phyloP scores from a whole-genome alignment of 1,140 invertebrate genomes.

The Leguminivora glycinivorella region DNA sequence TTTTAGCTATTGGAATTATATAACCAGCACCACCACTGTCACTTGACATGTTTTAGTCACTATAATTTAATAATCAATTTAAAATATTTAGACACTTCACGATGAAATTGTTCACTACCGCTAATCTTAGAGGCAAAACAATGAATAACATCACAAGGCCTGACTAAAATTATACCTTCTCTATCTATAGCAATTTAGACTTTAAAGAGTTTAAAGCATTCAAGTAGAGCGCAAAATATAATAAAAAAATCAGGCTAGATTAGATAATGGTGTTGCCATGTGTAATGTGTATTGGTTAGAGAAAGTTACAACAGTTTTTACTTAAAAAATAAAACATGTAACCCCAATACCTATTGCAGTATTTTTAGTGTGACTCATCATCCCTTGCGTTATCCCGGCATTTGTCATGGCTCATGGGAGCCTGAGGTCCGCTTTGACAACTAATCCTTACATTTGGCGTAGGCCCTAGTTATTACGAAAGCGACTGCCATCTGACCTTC shows the following conservation, averaged over 20 bases:
- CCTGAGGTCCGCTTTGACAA: too few species aligned
- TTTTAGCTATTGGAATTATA: constrained; percentile 48
- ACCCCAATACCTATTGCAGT: too few species aligned
- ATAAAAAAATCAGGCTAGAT: not conserved
- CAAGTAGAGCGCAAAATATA: not conserved
- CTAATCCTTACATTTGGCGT: too few species aligned
- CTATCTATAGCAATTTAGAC: constrained; percentile 1
- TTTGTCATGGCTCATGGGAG: too few species aligned
- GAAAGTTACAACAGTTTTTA: too few species aligned
- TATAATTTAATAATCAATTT: constrained; percentile 29
- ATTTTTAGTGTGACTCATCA: too few species aligned
- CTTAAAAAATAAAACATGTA: too few species aligned
- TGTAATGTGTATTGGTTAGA: not conserved
- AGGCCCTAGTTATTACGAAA: too few species aligned
- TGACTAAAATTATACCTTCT: not conserved
- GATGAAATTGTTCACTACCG: not conserved
- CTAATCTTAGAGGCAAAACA: constrained; percentile 32
- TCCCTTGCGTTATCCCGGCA: too few species aligned
- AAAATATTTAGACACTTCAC: constrained; percentile 24
- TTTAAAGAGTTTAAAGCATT: not conserved
- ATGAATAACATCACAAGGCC: constrained; percentile 25
- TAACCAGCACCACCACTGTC: constrained; percentile 53
- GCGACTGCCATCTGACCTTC: too few species aligned
- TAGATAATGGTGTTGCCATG: constrained; percentile 1
- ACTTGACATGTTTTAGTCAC: constrained; percentile 45